Base-by-base conservation (phyloP, 2,113 vertebrate species). In the Syngnathus typhle region DNA sequence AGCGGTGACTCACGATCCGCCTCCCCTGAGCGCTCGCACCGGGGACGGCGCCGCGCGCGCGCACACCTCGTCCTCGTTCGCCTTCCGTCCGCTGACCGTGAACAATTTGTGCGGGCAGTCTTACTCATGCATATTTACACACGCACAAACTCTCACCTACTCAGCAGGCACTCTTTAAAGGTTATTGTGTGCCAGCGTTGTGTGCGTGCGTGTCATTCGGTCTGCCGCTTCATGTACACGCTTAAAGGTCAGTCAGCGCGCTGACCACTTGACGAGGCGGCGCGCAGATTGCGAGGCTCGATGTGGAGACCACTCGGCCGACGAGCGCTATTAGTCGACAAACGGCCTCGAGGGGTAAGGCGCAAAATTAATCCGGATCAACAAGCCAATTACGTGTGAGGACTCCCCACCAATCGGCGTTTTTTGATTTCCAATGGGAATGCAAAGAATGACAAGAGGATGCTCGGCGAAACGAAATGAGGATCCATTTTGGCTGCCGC, bases 61-160 rank as follows among this genome's bases (percentile, higher is more conserved):
- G 66, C 79, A 70, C 76, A 80, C 70, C 72, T 77, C 75, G 32
- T 54, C 78, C 73, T 52, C 69, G 61, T 63, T 19, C 46, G 69
- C 52, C 76, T 80, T 82, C 79, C 82, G 77, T 85, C 81, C 85
- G 83, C 85, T 86, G 86, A 89, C 85, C 84, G 78, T 89, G 82
- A 90, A 85, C 78, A 89, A 84, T 79, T 82, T 83, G 79, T 83
- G 81, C 84, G 85, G 86, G 88, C 86, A 82, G 83, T 71, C 82
- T 89, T 87, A 86, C 84, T 88, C 87, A 88, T 89, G 86, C 88
- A 91, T 89, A 89, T 91, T 88, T 89, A 87, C 86, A 84, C 70
- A 74, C 76, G 83, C 32, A 39, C 58, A 43, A 80, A 68, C 75
- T 69, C 83, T 80, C 84, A 89, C 86, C 84, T 84, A 82, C 86